Evolutionary conservation across 2,888 invertebrate genomes (phyloP).

Genomic region (Embidobia sp.): DNA sequence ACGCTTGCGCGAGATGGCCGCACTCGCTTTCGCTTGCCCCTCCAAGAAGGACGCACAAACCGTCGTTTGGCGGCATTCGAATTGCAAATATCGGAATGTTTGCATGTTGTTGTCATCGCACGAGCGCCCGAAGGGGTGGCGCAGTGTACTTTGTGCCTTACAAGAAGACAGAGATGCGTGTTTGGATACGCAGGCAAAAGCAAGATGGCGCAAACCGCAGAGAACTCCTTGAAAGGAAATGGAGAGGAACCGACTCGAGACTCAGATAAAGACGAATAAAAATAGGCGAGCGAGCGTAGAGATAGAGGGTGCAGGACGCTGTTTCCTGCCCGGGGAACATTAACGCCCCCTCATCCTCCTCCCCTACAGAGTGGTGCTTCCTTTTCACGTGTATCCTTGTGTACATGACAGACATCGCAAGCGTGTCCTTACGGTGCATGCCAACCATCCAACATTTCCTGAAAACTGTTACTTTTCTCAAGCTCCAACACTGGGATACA

Average conservation of each 20-base stretch:
- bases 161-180: slow-evolving; percentile 40
- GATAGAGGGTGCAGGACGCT: slow-evolving; percentile 79
- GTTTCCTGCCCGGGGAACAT: slow-evolving; percentile 81
- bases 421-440: slow-evolving; percentile 47
- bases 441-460: slow-evolving; percentile 41
- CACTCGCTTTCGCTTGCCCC: slow-evolving; percentile 45
- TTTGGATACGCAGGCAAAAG: slow-evolving; percentile 16
- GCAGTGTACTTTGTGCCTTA: slow-evolving; percentile 46
- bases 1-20: slow-evolving; percentile 46
- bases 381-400: slow-evolving; percentile 56
- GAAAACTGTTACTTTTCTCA: background rate
- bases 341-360: slow-evolving; percentile 79
- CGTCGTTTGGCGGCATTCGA: slow-evolving; percentile 79
- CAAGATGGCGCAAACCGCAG: slow-evolving; percentile 59
- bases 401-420: slow-evolving; percentile 70
- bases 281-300: slow-evolving; percentile 79
- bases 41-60: slow-evolving; percentile 69
- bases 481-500: slow-evolving; percentile 22
- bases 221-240: slow-evolving; percentile 80
- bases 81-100: slow-evolving; percentile 82
- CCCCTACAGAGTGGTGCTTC: slow-evolving; percentile 55
- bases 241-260: slow-evolving; percentile 81
- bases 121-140: slow-evolving; percentile 74
- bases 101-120: slow-evolving; percentile 81
- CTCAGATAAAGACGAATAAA: slow-evolving; percentile 82